Evolutionary conservation across 2,113 vertebrate species (phyloP), one percentile per base, ranked within the genome.

Genomic region (Dascyllus trimaculatus): DNA sequence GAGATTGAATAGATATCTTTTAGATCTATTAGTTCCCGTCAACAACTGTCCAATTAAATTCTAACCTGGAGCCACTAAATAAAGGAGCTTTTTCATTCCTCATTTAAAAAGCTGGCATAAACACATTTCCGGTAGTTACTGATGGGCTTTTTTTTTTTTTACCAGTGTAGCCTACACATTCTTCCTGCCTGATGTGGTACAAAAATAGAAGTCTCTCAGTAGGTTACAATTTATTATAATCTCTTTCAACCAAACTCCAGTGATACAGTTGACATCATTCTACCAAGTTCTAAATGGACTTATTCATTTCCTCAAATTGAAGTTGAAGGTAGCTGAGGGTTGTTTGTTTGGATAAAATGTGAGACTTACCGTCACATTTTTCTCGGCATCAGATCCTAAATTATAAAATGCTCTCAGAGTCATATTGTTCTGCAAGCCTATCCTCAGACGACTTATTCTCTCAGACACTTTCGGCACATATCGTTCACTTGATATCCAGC

Each of bases 1-100:
- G 32, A 88, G 71, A 85, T 64, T 87, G 69, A 89, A 84, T 81
- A 35, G 46, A 85, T 88, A 76, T 66, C 88, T 69, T 84, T 85
- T 84, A 81, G 82, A 78, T 78, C 69, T 81, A 66, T 82, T 71
- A 59, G 46, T 74, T 86, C 56, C 63, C 83, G 78, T 90, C 83
- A 87, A 76, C 77, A 83, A 59, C 72, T 85, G 85, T 67, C 79
- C 74, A 91, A 90, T 92, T 88, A 91, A 89, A 90, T 85, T 68
- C 54, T 75, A 81, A 86, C 85, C 69, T 80, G 68, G 38, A 89
- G 86, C 68, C 59, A 58, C 15, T 64, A 71, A 80, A 29, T n/a
- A 56, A 74, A 77, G 14, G 7, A 6, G 53, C 53, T 52, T 57
- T 81, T 81, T 82, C n/a, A 45, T 70, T 71, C 48, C 46, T 73